phyloP scores from a whole-genome alignment of 1,140 invertebrate species.

The Ectropis grisescens region DNA sequence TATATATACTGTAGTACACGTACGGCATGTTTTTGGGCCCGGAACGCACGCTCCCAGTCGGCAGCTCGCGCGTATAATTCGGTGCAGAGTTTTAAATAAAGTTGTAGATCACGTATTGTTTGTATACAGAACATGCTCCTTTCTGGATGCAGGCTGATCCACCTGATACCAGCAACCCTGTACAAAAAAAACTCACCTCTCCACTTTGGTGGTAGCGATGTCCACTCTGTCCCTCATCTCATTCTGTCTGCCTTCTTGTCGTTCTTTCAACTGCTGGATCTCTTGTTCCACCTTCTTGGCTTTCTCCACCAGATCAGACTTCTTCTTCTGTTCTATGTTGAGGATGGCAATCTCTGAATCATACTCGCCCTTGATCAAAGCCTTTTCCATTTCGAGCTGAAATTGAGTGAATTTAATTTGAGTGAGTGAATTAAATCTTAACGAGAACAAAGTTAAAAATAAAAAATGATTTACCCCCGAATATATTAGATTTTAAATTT shows the following conservation, averaged over 20 bases:
- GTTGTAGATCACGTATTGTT: no score
- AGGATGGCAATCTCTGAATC: conserved; percentile 82
- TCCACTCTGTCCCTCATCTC: conserved; percentile 74
- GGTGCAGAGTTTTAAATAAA: no score
- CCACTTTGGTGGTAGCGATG: conserved; percentile 63
- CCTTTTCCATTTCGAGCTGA: conserved; percentile 87
- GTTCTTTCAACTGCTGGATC: conserved; percentile 63
- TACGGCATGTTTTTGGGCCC: no score
- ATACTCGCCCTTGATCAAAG: conserved; percentile 85
- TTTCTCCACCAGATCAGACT: conserved; percentile 74
- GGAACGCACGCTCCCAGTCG: no score
- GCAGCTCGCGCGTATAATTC: no score
- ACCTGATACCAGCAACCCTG: no score
- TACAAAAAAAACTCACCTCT: conserved; percentile 30
- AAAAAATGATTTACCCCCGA: no score
- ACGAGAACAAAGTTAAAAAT: no score
- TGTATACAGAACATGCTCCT: no score
- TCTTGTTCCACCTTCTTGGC: conserved; percentile 69
- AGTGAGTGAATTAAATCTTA: conserved; percentile 9
- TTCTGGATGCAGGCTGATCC: no score
- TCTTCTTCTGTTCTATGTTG: conserved; percentile 79
- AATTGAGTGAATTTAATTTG: conserved; percentile 31
- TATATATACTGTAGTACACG: no score
- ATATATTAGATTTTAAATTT: no score
- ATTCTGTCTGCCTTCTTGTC: conserved; percentile 70